A percentile compares a stretch with the other conserved stretches of the same genome.
Evolutionary conservation across 30 jellyfish, hydroid and myxozoan species (phyloP).

Genomic region (Mastigias papua): DNA sequence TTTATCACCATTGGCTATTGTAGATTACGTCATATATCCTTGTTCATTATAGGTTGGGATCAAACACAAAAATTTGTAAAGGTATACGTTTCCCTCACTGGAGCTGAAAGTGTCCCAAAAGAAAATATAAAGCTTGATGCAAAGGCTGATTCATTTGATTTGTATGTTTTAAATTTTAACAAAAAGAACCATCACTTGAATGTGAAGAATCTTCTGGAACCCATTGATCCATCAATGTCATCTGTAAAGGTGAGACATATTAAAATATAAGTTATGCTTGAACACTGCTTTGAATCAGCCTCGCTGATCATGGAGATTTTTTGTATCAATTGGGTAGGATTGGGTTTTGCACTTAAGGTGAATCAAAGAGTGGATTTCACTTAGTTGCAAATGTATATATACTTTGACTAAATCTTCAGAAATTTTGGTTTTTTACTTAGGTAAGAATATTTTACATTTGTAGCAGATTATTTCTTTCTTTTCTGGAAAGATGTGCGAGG

Average conservation of each 20-base stretch:
- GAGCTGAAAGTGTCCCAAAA: conserved; percentile 71
- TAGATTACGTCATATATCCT: not conserved
- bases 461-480: too few relatives aligned
- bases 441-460: too few relatives aligned
- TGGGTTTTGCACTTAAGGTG: too few relatives aligned
- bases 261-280: not conserved
- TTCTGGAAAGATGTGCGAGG: too few relatives aligned
- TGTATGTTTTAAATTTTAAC: conserved; percentile 64
- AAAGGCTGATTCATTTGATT: conserved; percentile 62
- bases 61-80: conserved; percentile 73
- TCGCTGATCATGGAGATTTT: not conserved
- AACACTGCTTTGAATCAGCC: not conserved
- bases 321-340: too few relatives aligned
- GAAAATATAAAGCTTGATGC: conserved; percentile 77
- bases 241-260: conserved; percentile 70
- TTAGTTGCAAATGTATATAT: too few relatives aligned
- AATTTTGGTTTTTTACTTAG: too few relatives aligned
- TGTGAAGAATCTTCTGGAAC: conserved; percentile 70
- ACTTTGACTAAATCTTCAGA: too few relatives aligned
- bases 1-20: not conserved
- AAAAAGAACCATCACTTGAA: conserved; percentile 76
- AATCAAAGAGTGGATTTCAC: too few relatives aligned
- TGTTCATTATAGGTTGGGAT: conserved; percentile 85
- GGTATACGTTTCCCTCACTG: conserved; percentile 76
- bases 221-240: conserved; percentile 75